These are phyloP conservation scores for Epinotia nisella DNA, from an alignment of 2,888 invertebrate species.

Conservation along the genomic window DNA sequence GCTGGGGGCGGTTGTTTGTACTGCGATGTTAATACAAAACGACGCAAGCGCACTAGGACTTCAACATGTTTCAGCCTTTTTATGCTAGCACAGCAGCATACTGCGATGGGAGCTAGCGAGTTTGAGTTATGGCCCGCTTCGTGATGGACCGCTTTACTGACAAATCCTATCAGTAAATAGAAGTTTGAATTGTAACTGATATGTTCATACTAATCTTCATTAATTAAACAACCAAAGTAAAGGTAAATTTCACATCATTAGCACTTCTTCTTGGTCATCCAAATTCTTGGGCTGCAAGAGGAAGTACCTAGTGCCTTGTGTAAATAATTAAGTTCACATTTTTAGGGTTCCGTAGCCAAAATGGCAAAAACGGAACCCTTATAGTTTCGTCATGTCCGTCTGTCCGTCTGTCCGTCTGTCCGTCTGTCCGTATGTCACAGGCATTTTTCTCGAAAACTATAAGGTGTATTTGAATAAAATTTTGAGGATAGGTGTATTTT, in stretches of 20 bases:
- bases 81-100: conserved; percentile 3
- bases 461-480: no score
- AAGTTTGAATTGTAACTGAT: conserved; percentile 26
- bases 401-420: no score
- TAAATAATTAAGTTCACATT: background rate
- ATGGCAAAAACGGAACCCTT: no score
- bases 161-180: conserved; percentile 40
- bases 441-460: no score
- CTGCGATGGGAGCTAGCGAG: conserved; percentile 64
- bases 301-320: background rate
- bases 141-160: conserved; percentile 62
- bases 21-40: conserved; percentile 53
- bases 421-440: no score
- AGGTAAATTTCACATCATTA: background rate
- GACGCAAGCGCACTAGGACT: conserved; percentile 20
- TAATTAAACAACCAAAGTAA: background rate
- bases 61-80: conserved; percentile 4
- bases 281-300: background rate
- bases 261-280: background rate
- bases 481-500: no score
- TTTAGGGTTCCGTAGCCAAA: no score
- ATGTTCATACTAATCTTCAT: background rate
- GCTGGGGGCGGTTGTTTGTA: conserved; percentile 77
- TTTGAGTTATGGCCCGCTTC: conserved; percentile 59
- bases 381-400: no score